Percentiles rank a stretch among this genome's conserved stretches.
Evolutionary conservation across 2,888 invertebrate genomes (phyloP).

Genomic region (Hofmannophila pseudospretella): DNA sequence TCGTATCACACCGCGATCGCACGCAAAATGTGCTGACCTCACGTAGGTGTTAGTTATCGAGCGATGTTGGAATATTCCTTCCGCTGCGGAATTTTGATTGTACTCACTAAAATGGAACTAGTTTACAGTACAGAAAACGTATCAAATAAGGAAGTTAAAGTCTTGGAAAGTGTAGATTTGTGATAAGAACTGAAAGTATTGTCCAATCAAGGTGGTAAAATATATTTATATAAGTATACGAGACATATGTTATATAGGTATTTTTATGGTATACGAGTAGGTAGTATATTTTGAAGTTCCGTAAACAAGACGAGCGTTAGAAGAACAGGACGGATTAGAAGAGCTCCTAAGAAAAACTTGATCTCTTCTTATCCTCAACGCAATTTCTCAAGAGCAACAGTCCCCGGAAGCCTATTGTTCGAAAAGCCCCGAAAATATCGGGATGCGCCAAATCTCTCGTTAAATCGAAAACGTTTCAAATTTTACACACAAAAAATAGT

Average conservation of each 20-base stretch:
- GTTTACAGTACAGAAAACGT: constrained; percentile 6
- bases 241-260: too few relatives aligned
- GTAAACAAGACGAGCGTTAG: too few relatives aligned
- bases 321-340: background rate
- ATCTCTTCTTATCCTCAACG: constrained; percentile 49
- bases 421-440: constrained; percentile 43
- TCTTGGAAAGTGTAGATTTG: constrained; percentile 1
- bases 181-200: constrained; percentile 3
- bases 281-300: background rate
- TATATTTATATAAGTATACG: too few relatives aligned
- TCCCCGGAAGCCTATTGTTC: constrained; percentile 70
- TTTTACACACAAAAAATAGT: constrained; percentile 60
- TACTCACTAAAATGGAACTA: constrained; percentile 22
- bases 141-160: background rate
- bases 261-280: too few relatives aligned
- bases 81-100: constrained; percentile 44
- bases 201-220: too few relatives aligned
- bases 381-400: constrained; percentile 45
- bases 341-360: constrained; percentile 32
- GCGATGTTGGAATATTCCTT: constrained; percentile 46
- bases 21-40: constrained; percentile 67
- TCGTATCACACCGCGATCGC: constrained; percentile 73
- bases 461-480: constrained; percentile 66
- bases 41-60: constrained; percentile 61
- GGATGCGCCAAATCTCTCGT: constrained; percentile 61